A percentile compares a stretch with the other conserved stretches of the same genome.
phyloP scores from a whole-genome alignment of 2,888 invertebrate species.

The Cataglyphis albicans region DNA sequence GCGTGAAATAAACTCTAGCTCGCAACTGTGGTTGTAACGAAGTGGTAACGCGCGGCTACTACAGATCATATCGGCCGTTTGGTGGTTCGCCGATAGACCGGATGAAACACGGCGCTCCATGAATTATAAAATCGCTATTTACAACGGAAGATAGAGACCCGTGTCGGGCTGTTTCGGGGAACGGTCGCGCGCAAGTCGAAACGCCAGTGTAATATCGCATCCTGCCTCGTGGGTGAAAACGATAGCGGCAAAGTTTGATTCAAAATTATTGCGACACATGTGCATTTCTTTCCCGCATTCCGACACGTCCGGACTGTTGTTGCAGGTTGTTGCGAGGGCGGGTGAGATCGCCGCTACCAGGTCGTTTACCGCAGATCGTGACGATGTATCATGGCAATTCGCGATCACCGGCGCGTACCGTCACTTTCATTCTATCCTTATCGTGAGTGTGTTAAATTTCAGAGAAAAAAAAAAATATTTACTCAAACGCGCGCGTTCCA shows the following conservation, averaged over 20 bases:
- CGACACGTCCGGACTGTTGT: constrained; percentile 10
- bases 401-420: not conserved
- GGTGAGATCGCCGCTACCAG: constrained; percentile 6
- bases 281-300: constrained; percentile 23
- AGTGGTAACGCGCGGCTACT: constrained; percentile 61
- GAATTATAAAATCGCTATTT: constrained; percentile 78
- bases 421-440: constrained; percentile 21
- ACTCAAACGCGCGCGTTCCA: constrained; percentile 13
- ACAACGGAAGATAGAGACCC: constrained; percentile 65
- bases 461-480: not conserved
- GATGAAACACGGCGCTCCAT: constrained; percentile 71
- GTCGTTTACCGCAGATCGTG: not conserved
- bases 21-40: constrained; percentile 60
- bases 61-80: constrained; percentile 66
- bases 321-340: constrained; percentile 4
- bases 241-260: constrained; percentile 59
- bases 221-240: constrained; percentile 49
- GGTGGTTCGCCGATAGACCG: constrained; percentile 65
- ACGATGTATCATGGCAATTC: constrained; percentile 8
- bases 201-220: constrained; percentile 58
- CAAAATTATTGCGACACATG: constrained; percentile 56
- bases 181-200: constrained; percentile 31
- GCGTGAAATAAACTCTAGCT: constrained; percentile 59
- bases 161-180: not conserved
- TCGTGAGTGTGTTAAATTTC: constrained; percentile 19